phyloP scores from a whole-genome alignment of 2,888 invertebrate species.

The Drosophila leonis region DNA sequence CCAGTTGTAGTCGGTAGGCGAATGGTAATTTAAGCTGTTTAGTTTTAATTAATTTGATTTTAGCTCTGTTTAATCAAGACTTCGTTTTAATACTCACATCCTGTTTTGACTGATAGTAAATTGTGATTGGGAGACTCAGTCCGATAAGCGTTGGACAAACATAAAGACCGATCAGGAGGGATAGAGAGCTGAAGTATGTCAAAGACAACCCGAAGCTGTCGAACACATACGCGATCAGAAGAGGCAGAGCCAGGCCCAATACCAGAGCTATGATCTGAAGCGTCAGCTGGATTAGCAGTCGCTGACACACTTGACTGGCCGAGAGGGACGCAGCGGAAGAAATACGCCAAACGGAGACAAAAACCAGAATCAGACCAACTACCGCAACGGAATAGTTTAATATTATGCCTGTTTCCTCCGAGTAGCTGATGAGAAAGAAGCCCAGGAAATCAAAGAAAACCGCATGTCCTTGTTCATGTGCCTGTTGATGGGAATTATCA shows the following conservation, averaged over 20 bases:
- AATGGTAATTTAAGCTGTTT: constrained; percentile 66
- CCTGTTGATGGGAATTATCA: constrained; percentile 75
- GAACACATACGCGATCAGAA: constrained; percentile 82
- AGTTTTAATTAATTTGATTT: too few relatives aligned
- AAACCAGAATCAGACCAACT: constrained; percentile 77
- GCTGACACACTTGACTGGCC: constrained; percentile 51
- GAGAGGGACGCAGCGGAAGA: constrained; percentile 53
- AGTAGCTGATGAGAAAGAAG: constrained; percentile 88
- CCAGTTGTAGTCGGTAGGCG: constrained; percentile 76
- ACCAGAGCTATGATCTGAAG: constrained; percentile 77
- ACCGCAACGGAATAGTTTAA: constrained; percentile 83
- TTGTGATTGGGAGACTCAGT: constrained; percentile 69
- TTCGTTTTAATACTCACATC: constrained; percentile 60
- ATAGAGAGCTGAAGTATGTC: constrained; percentile 87
- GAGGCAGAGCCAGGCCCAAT: constrained; percentile 78
- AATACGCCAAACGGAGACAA: constrained; percentile 76
- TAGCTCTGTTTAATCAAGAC: too few relatives aligned
- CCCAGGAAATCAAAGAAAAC: constrained; percentile 92
- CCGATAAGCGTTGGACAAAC: constrained; percentile 82
- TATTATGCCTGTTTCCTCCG: constrained; percentile 85
- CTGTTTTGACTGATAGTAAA: constrained; percentile 70
- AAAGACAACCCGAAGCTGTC: constrained; percentile 85
- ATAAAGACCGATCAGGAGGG: constrained; percentile 85
- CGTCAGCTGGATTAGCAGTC: constrained; percentile 62
- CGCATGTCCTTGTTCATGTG: constrained; percentile 84